phyloP scores from a whole-genome alignment of 23 tunicate species.

The Ascidia mentula region DNA sequence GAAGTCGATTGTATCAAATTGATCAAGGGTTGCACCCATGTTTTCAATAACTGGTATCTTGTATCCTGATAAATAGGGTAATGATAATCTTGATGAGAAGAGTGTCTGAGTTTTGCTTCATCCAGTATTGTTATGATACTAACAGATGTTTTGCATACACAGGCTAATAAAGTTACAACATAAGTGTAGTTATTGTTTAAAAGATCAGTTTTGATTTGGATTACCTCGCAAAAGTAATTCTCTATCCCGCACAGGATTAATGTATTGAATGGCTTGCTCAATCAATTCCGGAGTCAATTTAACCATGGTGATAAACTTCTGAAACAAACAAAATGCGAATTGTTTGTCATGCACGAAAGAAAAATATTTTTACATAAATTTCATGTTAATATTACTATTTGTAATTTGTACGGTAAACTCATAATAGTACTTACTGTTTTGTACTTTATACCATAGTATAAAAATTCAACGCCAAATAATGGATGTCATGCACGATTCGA shows the following conservation, averaged over 20 bases:
- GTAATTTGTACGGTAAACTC: too few species aligned
- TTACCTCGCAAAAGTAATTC: constrained; percentile 84
- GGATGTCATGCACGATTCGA: too few species aligned
- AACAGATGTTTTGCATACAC: too few species aligned
- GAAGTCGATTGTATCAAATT: constrained; percentile 92
- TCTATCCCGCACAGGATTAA: constrained; percentile 87
- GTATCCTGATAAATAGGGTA: constrained; percentile 54
- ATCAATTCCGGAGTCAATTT: constrained; percentile 91
- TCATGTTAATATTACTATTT: too few species aligned
- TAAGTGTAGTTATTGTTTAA: neutral
- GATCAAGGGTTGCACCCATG: constrained; percentile 95
- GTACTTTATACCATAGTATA: too few species aligned
- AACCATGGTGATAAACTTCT: constrained; percentile 93
- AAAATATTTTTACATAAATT: too few species aligned
- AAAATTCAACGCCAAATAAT: too few species aligned
- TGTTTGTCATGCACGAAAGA: too few species aligned
- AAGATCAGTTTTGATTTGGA: neutral
- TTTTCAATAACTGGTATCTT: constrained; percentile 92
- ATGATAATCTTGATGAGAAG: neutral
- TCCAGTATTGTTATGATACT: neutral
- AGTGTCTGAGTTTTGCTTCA: neutral
- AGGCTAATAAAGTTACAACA: neutral
- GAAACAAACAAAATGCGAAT: too few species aligned
- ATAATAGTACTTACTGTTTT: too few species aligned
- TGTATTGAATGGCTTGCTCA: constrained; percentile 85